Percentiles rank a stretch among this genome's conserved stretches.
phyloP scores from a whole-genome alignment of 2,113 vertebrate genomes.

The Stigmatopora nigra region DNA sequence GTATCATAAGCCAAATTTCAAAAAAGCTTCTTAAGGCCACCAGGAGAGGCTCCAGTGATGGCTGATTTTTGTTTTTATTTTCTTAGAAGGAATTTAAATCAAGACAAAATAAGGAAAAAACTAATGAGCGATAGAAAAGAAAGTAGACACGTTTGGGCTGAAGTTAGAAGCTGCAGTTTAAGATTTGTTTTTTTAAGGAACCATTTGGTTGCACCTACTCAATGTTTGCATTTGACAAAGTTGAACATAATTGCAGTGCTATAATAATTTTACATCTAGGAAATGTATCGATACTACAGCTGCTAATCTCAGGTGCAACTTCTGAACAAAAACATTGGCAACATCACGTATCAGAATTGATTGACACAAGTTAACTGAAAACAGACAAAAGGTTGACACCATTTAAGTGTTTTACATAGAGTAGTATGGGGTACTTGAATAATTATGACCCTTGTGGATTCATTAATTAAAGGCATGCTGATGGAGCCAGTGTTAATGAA shows the following conservation, averaged over 20 bases:
- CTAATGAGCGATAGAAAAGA: slow-evolving; percentile 66
- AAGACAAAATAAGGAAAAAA: slow-evolving; percentile 59
- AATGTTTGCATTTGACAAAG: slow-evolving; percentile 4
- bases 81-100: slow-evolving; percentile 61
- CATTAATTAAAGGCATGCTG: slow-evolving; percentile 40
- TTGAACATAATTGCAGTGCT: slow-evolving; percentile 7
- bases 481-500: slow-evolving; percentile 57
- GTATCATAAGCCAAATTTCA: slow-evolving; percentile 62
- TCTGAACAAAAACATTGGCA: slow-evolving; percentile 71
- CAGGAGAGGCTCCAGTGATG: slow-evolving; percentile 57
- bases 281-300: slow-evolving; percentile 57
- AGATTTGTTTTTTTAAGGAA: slow-evolving; percentile 21
- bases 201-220: slow-evolving; percentile 22
- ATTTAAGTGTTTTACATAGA: slow-evolving; percentile 53
- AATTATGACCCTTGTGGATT: slow-evolving; percentile 39
- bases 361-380: slow-evolving; percentile 68
- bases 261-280: background rate
- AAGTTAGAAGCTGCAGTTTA: slow-evolving; percentile 74
- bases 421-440: slow-evolving; percentile 38
- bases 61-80: slow-evolving; percentile 53
- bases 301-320: slow-evolving; percentile 73
- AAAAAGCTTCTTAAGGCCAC: slow-evolving; percentile 63
- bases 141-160: slow-evolving; percentile 64
- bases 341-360: slow-evolving; percentile 69
- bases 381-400: slow-evolving; percentile 68